Evolutionary conservation across 2,113 vertebrate genomes (phyloP).

Genomic region (Philantomba maxwellii): DNA sequence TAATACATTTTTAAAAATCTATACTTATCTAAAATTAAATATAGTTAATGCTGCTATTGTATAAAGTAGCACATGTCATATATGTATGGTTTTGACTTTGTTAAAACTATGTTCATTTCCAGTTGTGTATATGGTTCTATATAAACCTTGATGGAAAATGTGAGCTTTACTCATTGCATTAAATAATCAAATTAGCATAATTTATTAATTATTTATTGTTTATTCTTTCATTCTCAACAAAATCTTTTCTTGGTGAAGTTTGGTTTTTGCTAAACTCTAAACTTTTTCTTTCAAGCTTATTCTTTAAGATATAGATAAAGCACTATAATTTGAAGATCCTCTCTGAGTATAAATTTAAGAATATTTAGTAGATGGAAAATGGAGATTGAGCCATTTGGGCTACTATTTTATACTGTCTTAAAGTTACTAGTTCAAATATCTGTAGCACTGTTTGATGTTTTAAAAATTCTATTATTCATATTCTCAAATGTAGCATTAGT

Average conservation of each 20-base stretch:
- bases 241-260: conserved; percentile 31
- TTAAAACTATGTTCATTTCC: conserved; percentile 47
- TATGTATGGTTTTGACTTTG: background rate
- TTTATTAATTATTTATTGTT: background rate
- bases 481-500: conserved; percentile 74
- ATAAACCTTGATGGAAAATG: conserved; percentile 16
- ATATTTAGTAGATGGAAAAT: conserved; percentile 48
- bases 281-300: conserved; percentile 43
- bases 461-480: conserved; percentile 52
- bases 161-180: background rate
- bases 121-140: conserved; percentile 34
- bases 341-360: conserved; percentile 66
- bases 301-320: conserved; percentile 50
- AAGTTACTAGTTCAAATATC: conserved; percentile 67
- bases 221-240: background rate
- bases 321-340: conserved; percentile 55
- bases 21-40: conserved; percentile 40
- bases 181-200: conserved; percentile 2
- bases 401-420: conserved; percentile 70
- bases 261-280: conserved; percentile 24
- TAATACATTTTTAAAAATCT: background rate
- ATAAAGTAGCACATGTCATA: conserved; percentile 16
- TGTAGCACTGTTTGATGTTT: conserved; percentile 71
- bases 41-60: conserved; percentile 34
- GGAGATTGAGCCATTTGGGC: conserved; percentile 54